phyloP scores from a whole-genome alignment of 2,797 vertebrate species.

The Lycodopsis pacificus region DNA sequence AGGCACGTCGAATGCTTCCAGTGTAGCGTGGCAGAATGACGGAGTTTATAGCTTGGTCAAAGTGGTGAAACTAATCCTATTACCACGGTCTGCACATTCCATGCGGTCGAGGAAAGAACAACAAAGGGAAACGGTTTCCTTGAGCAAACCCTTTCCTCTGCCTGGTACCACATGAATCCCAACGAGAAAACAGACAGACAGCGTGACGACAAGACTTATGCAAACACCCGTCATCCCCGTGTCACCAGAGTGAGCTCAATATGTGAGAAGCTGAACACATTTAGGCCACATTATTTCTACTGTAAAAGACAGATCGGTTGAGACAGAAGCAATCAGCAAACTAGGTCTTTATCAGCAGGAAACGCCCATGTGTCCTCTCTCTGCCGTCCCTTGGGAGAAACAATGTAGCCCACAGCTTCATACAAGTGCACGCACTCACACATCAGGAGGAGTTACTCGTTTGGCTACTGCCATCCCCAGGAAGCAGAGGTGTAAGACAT shows the following conservation, averaged over 20 bases:
- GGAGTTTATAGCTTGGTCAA: constrained; percentile 38
- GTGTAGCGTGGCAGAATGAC: constrained; percentile 31
- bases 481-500: constrained; percentile 17
- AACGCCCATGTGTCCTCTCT: not conserved
- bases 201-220: not conserved
- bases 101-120: constrained; percentile 39
- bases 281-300: not conserved
- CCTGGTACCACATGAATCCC: constrained; percentile 1
- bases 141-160: constrained; percentile 27
- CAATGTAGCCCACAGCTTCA: not conserved
- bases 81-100: constrained; percentile 55
- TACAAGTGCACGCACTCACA: not conserved
- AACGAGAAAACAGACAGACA: constrained; percentile 13
- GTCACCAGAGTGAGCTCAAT: not conserved
- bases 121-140: constrained; percentile 23
- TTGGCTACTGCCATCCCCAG: constrained; percentile 21
- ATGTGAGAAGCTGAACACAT: not conserved
- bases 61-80: constrained; percentile 66
- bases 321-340: not conserved
- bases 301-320: not conserved
- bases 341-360: not conserved
- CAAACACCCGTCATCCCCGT: not conserved
- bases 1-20: constrained; percentile 33
- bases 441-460: not conserved
- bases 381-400: not conserved